phyloP scores from a whole-genome alignment of 2,113 vertebrate species.

The Arenaria interpres region DNA sequence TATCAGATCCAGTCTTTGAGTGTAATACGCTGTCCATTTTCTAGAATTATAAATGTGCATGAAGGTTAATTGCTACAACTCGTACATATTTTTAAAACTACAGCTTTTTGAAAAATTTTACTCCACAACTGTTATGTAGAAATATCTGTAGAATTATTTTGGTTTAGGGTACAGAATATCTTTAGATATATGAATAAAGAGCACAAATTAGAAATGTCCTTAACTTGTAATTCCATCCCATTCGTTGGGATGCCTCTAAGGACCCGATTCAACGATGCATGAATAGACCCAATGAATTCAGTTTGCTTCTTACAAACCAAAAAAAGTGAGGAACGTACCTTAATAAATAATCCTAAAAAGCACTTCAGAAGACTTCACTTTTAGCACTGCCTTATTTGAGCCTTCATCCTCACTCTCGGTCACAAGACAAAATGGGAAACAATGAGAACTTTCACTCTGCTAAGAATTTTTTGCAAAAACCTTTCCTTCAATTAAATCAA shows the following conservation, averaged over 20 bases:
- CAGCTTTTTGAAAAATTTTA: slow-evolving; percentile 38
- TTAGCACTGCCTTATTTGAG: not conserved
- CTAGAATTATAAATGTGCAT: slow-evolving; percentile 83
- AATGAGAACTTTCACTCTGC: not conserved
- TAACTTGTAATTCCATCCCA: not conserved
- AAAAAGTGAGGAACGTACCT: fast-evolving
- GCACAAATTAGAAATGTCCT: not conserved
- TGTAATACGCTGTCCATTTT: slow-evolving; percentile 79
- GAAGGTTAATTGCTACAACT: slow-evolving; percentile 85
- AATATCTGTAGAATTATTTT: slow-evolving; percentile 9
- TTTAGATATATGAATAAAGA: slow-evolving; percentile 13
- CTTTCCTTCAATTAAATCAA: not conserved
- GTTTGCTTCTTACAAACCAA: not conserved
- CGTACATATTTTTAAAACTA: slow-evolving; percentile 73
- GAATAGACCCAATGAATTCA: not conserved
- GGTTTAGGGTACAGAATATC: not conserved
- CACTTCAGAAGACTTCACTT: not conserved
- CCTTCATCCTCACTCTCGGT: not conserved
- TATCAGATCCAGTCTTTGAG: slow-evolving; percentile 85
- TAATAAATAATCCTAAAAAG: not conserved
- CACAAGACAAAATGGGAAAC: not conserved
- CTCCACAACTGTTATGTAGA: not conserved
- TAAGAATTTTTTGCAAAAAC: not conserved
- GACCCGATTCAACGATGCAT: not conserved
- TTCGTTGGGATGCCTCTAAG: not conserved